A percentile compares a stretch with the other conserved stretches of the same genome.
Conservation (phyloP, 2,888 invertebrate species). For the Stegophylla sp. region DNA sequence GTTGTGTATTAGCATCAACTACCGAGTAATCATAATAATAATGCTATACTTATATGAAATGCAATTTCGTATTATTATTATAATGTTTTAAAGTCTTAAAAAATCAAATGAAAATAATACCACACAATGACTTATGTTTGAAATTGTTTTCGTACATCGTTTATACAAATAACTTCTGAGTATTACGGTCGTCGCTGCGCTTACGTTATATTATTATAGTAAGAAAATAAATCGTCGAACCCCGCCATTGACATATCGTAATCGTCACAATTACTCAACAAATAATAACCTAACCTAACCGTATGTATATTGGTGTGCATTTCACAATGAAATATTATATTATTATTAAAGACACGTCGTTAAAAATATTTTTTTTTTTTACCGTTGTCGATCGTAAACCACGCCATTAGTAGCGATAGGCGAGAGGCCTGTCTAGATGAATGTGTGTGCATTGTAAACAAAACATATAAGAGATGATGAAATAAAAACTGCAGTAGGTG, state of each 20-base stretch:
- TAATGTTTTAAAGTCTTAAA: background rate
- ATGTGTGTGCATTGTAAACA: constrained; percentile 11
- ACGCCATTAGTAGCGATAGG: background rate
- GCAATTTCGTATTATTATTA: background rate
- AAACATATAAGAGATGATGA: constrained; percentile 4
- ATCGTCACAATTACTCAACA: background rate
- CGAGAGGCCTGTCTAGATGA: constrained; percentile 23
- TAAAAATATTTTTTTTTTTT: background rate
- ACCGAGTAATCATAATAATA: background rate
- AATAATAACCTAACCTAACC: background rate
- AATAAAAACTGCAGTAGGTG: background rate
- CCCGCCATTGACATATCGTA: background rate
- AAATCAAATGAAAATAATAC: background rate
- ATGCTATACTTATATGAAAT: background rate
- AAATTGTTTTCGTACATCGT: background rate
- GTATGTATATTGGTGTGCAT: background rate
- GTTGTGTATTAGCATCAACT: background rate
- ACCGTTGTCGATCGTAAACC: background rate
- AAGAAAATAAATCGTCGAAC: background rate
- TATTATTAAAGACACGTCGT: background rate
- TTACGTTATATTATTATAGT: background rate
- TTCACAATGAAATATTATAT: background rate
- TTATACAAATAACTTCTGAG: too few species aligned
- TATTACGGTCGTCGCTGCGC: background rate
- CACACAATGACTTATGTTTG: background rate